phyloP scores from a whole-genome alignment of 1,140 invertebrate genomes.

The Microplitis mediator region DNA sequence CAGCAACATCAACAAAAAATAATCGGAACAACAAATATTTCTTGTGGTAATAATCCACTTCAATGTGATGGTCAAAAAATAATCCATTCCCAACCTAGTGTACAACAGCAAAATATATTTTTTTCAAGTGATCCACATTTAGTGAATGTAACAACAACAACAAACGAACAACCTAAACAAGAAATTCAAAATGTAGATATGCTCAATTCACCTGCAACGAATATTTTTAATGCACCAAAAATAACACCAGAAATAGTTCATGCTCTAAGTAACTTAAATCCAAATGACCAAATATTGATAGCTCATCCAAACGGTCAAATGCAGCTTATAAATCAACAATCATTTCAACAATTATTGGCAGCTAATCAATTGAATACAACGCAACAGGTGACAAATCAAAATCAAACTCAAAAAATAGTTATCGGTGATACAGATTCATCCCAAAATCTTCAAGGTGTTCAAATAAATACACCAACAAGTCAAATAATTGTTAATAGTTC shows the following conservation, averaged over 20 bases:
- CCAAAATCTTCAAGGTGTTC: slow-evolving; percentile 56
- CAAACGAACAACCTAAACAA: slow-evolving; percentile 40
- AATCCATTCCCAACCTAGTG: slow-evolving; percentile 18
- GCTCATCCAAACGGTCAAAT: slow-evolving; percentile 60
- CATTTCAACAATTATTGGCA: slow-evolving; percentile 56
- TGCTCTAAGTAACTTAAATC: slow-evolving; percentile 58
- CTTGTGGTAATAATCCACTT: slow-evolving; percentile 14
- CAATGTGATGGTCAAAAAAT: slow-evolving; percentile 30
- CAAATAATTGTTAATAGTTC: slow-evolving; percentile 62
- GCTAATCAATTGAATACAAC: slow-evolving; percentile 49
- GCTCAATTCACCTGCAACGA: slow-evolving; percentile 47
- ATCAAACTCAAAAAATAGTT: slow-evolving; percentile 58
- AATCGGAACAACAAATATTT: slow-evolving; percentile 4
- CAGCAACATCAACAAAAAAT: slow-evolving; percentile 35
- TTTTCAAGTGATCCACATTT: slow-evolving; percentile 46
- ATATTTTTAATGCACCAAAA: slow-evolving; percentile 56
- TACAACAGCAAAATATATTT: slow-evolving; percentile 45
- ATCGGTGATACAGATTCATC: slow-evolving; percentile 53
- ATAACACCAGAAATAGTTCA: slow-evolving; percentile 60
- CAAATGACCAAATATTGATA: slow-evolving; percentile 58
- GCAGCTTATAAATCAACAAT: slow-evolving; percentile 60
- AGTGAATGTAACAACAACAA: slow-evolving; percentile 30
- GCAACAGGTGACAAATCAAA: slow-evolving; percentile 41
- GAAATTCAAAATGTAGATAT: slow-evolving; percentile 41
- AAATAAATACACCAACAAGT: slow-evolving; percentile 61